phyloP scores from a whole-genome alignment of 2,113 vertebrate species.

The Brevimyrus niger region DNA sequence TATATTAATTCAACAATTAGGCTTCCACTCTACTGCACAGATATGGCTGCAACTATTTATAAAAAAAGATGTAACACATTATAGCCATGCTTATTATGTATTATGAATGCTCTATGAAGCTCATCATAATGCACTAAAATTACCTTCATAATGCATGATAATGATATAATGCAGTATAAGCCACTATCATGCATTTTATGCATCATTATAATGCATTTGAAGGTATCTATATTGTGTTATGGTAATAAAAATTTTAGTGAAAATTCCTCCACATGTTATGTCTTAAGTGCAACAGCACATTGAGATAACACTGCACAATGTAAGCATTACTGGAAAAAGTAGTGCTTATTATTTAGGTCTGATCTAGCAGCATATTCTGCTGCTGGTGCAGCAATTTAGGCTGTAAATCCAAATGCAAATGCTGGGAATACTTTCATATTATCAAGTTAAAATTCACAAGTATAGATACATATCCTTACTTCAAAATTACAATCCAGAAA shows the following conservation, averaged over 20 bases:
- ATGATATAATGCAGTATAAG: no score
- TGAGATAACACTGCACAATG: background rate
- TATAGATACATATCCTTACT: background rate
- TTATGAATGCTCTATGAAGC: no score
- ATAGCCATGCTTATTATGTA: background rate
- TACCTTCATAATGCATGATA: no score
- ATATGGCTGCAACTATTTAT: background rate
- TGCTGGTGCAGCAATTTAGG: conserved; percentile 43
- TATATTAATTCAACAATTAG: background rate
- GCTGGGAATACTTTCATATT: background rate
- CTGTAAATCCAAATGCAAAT: conserved; percentile 28
- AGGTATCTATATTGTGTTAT: no score
- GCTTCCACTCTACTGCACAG: background rate
- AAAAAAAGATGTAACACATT: background rate
- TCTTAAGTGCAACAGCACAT: background rate
- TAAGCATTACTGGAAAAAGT: conserved; percentile 38
- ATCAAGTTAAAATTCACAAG: background rate
- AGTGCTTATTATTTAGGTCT: conserved; percentile 52
- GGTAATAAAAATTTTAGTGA: background rate
- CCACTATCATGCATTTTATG: no score
- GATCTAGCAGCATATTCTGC: conserved; percentile 45
- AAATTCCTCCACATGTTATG: background rate
- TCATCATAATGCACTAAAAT: no score
- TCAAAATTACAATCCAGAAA: background rate
- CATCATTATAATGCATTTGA: no score